Evolutionary conservation across 2,797 vertebrate species (phyloP).

Genomic region (Bradypodion ventrale): DNA sequence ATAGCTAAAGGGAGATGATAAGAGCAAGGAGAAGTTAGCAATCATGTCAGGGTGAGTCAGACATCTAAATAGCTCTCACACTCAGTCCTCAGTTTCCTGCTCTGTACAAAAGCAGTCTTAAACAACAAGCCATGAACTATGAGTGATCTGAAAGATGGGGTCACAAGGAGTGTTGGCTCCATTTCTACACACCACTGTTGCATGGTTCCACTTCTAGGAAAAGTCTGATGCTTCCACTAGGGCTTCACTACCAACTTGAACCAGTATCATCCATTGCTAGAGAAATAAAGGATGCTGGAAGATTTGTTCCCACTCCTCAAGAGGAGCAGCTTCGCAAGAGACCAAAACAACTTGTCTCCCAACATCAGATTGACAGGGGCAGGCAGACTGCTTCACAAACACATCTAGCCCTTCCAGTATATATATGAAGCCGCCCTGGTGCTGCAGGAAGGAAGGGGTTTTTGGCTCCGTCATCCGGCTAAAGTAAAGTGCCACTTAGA

Average conservation of each 20-base stretch:
- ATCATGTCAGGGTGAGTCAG: background rate
- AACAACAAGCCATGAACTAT: background rate
- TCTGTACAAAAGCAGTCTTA: background rate
- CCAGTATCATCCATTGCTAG: background rate
- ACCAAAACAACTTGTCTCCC: background rate
- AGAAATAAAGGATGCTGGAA: background rate
- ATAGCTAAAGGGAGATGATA: slow-evolving; percentile 74
- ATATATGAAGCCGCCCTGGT: background rate
- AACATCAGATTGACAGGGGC: background rate
- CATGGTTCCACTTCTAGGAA: background rate
- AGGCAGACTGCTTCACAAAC: background rate
- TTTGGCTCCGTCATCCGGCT: background rate
- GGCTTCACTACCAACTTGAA: background rate
- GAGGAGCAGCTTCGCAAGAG: background rate
- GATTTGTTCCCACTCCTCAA: background rate
- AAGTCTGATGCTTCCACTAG: background rate
- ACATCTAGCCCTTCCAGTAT: background rate
- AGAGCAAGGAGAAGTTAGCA: background rate
- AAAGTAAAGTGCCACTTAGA: background rate
- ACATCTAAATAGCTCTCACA: background rate
- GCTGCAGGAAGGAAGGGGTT: background rate
- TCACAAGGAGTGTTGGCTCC: background rate
- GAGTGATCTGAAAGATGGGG: background rate
- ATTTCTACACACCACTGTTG: too few species aligned
- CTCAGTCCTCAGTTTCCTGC: background rate